Conservation (phyloP, 2,797 vertebrate species). For the Gadopsis bispinosus region DNA sequence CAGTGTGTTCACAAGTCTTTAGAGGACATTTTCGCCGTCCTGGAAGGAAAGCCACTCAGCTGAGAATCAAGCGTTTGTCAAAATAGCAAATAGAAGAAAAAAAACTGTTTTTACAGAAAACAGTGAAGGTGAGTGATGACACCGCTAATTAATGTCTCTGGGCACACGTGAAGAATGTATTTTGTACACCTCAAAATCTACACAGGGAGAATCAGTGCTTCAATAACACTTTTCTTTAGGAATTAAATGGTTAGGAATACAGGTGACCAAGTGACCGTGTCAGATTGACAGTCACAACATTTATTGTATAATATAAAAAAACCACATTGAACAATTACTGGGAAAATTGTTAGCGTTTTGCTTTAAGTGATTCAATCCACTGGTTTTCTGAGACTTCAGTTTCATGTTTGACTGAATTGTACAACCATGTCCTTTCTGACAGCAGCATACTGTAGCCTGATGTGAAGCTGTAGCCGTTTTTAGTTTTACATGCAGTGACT, state of each 20-base stretch:
- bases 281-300: neutral
- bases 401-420: neutral
- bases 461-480: neutral
- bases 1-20: constrained; percentile 90
- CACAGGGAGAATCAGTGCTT: neutral
- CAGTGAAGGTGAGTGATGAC: neutral
- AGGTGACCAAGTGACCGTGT: neutral
- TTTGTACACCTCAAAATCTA: neutral
- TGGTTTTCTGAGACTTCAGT: neutral
- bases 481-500: neutral
- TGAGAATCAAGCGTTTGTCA: constrained; percentile 11
- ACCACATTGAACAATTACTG: too few species aligned
- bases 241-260: neutral
- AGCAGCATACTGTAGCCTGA: neutral
- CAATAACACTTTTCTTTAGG: neutral
- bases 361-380: neutral
- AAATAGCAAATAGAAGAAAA: neutral
- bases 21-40: constrained; percentile 91
- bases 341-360: neutral
- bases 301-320: neutral
- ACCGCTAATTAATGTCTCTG: neutral
- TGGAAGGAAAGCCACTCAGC: constrained; percentile 88
- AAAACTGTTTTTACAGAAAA: neutral
- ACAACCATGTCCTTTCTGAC: neutral
- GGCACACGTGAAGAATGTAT: neutral